These are phyloP conservation scores for Ennomos erosarius DNA, from an alignment of 2,888 invertebrate genomes.

Conservation along the genomic window DNA sequence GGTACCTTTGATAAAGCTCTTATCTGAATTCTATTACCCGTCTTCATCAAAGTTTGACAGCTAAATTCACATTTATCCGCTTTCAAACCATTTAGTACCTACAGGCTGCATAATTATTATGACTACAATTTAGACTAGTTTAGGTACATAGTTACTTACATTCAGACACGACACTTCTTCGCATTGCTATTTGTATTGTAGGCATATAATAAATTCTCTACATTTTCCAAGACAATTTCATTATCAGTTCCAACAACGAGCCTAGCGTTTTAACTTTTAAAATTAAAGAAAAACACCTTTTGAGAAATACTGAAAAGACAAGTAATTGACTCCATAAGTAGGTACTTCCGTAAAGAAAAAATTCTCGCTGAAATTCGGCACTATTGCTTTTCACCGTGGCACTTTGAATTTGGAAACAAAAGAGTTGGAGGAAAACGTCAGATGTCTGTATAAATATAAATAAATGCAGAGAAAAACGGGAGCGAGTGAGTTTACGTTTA, in stretches of 20 bases:
- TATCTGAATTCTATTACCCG: no score
- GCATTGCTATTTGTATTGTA: no score
- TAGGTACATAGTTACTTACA: no score
- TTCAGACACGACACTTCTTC: no score
- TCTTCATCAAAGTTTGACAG: no score
- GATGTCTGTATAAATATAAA: conserved; percentile 25
- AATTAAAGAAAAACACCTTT: conserved; percentile 24
- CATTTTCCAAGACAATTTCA: no score
- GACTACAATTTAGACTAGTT: no score
- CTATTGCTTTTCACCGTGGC: conserved; percentile 22
- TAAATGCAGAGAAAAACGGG: conserved; percentile 26
- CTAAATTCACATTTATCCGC: no score
- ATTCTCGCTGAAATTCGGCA: conserved; percentile 20
- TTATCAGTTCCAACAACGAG: not conserved
- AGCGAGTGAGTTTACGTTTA: not conserved
- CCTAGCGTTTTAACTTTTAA: conserved; percentile 15
- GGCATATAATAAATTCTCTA: no score
- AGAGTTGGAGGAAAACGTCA: conserved; percentile 17
- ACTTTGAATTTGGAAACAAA: conserved; percentile 28
- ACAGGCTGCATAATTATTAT: no score
- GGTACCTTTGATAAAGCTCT: no score
- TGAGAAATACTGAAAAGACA: conserved; percentile 14
- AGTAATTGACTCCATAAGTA: conserved; percentile 24
- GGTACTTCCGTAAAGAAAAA: conserved; percentile 4
- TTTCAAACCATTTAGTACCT: no score